Base-by-base conservation (phyloP, 2,888 invertebrate genomes). In the Sialis fuliginosa region DNA sequence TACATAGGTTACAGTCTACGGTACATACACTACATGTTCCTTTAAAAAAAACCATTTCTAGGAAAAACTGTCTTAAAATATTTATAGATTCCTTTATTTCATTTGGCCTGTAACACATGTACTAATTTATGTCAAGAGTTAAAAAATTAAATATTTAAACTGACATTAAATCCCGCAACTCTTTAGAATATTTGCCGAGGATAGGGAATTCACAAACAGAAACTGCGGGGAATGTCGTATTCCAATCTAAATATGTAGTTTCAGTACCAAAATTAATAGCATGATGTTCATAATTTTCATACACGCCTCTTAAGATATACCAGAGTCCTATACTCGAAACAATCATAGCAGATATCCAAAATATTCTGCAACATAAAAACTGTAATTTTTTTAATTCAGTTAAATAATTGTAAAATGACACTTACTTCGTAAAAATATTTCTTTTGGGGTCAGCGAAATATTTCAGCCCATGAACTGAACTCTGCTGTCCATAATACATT, bases 161-260 rank as follows among this genome's bases (percentile, higher is more conserved):
- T 22, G 22, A 22, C 22, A 22, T 22, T 22, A 22, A 22, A 22
- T 22, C 22, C 22, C 22, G 4, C 22, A 22, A 4, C 22, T 22
- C 22, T 2, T 22, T 22, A 22, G 4, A 22, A 22, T 22, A 22
- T 22, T 22, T 22, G 22, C 4, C 22, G 22, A 22, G 22, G 4
- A 22, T 2, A 22, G 22, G 7, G 7, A 63, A 61, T 53, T 77
- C 75, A 53, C 78, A 78, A 9, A 78, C 57, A 0, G 75, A 73
- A 2, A 79, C 62, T 0, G 77, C 72, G 2, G 77, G 77, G 57
- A 76, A 78, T 1, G 72, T 70, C 1, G 76, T 77, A 52, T 75
- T 69, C 73, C 76, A 78, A 49, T 72, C 64, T 50, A 77, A 54
- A 55, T 75, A 77, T 41, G 74, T 67, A 1, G 77, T 77, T 56